phyloP scores from a whole-genome alignment of 2,888 invertebrate species.

The Chaetogeoica ovagalla region DNA sequence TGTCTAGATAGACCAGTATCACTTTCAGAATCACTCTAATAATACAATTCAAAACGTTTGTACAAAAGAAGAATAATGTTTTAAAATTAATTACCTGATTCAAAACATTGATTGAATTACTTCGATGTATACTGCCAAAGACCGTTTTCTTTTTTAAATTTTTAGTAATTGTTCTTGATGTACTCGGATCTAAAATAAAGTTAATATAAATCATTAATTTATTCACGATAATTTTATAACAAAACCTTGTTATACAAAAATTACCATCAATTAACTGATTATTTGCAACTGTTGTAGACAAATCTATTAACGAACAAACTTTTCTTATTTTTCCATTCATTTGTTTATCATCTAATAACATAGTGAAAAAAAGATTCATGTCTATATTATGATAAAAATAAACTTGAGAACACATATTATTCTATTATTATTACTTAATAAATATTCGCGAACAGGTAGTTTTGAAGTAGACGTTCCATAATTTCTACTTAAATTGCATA shows the following conservation, averaged over 20 bases:
- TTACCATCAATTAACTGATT: slow-evolving; percentile 26
- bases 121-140: slow-evolving; percentile 32
- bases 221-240: too few relatives aligned
- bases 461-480: slow-evolving; percentile 56
- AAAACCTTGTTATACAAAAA: neutral
- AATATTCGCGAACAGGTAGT: slow-evolving; percentile 45
- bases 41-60: slow-evolving; percentile 24
- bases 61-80: neutral
- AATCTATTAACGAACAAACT: slow-evolving; percentile 79
- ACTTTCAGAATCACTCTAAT: slow-evolving; percentile 73
- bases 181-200: neutral
- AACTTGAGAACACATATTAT: neutral
- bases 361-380: neutral
- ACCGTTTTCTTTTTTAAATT: slow-evolving; percentile 51
- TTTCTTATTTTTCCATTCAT: slow-evolving; percentile 70
- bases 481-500: slow-evolving; percentile 77
- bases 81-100: slow-evolving; percentile 28
- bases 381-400: neutral
- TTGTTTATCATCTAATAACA: slow-evolving; percentile 57
- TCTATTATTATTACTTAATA: slow-evolving; percentile 3
- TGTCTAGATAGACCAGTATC: slow-evolving; percentile 63
- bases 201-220: neutral
- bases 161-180: slow-evolving; percentile 38
- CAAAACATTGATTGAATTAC: slow-evolving; percentile 27
- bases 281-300: slow-evolving; percentile 59